These are phyloP conservation scores for Chloropsis hardwickii DNA, from an alignment of 2,113 vertebrate genomes.

Conservation along the genomic window DNA sequence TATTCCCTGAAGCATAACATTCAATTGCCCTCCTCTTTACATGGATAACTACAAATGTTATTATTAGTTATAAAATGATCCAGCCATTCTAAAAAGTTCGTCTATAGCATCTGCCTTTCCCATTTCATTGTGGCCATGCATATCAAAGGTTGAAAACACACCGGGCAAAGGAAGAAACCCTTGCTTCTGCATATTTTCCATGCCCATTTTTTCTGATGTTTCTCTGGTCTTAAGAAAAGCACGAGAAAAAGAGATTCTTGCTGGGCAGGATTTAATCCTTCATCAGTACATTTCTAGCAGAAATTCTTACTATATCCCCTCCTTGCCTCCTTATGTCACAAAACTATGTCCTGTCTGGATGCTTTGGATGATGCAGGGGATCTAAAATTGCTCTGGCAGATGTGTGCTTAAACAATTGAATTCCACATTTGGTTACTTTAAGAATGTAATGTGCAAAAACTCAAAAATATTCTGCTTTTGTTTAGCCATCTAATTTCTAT, in stretches of 20 bases:
- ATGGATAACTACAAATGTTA: neutral
- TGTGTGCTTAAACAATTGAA: neutral
- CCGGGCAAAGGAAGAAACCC: neutral
- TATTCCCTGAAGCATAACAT: neutral
- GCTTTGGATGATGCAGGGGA: neutral
- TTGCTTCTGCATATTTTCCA: neutral
- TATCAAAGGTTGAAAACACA: neutral
- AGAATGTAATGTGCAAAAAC: neutral
- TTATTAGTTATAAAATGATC: neutral
- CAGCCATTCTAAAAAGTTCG: neutral
- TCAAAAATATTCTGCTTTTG: neutral
- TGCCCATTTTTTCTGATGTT: neutral
- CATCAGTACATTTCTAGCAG: neutral
- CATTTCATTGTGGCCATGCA: neutral
- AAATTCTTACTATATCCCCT: neutral
- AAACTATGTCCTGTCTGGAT: neutral
- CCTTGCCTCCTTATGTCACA: rapidly evolving
- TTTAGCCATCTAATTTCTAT: neutral
- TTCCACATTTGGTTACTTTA: neutral
- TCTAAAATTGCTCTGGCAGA: neutral
- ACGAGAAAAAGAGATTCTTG: neutral
- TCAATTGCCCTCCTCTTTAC: neutral
- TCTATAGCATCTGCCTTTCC: neutral
- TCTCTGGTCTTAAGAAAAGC: neutral
- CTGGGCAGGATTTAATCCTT: neutral